Evolutionary conservation across 1,140 invertebrate species (phyloP).

Genomic region (Potamilus streckersoni): DNA sequence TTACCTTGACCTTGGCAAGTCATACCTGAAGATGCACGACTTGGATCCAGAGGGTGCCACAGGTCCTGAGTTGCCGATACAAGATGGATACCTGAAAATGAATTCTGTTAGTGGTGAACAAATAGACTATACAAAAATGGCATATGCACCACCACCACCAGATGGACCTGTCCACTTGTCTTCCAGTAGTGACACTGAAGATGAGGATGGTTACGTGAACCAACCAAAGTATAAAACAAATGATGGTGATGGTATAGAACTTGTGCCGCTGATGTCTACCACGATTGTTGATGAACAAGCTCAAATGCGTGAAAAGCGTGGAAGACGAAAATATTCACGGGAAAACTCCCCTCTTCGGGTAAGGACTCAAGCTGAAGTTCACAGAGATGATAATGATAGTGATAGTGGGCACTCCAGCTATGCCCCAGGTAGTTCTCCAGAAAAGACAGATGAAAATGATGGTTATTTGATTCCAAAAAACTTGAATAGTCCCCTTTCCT

Average conservation of each 20-base stretch:
- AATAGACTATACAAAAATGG: constrained; percentile 51
- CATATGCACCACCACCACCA: constrained; percentile 39
- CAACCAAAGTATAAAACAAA: constrained; percentile 32
- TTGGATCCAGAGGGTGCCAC: constrained; percentile 22
- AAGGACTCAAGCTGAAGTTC: constrained; percentile 50
- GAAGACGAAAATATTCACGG: constrained; percentile 12
- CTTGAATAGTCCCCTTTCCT: constrained; percentile 12
- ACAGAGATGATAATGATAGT: constrained; percentile 48
- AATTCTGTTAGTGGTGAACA: constrained; percentile 33
- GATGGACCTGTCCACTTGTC: constrained; percentile 2
- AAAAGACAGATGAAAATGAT: constrained; percentile 46
- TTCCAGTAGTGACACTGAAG: constrained; percentile 20
- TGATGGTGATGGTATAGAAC: constrained; percentile 36
- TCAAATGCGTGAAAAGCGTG: constrained; percentile 28
- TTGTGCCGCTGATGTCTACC: constrained; percentile 38
- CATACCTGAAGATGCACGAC: constrained; percentile 9
- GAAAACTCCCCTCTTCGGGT: constrained; percentile 31
- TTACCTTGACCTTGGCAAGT: constrained; percentile 53
- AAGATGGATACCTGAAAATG: constrained; percentile 59
- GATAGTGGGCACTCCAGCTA: constrained; percentile 64
- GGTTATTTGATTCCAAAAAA: constrained; percentile 57
- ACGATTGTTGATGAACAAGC: constrained; percentile 17
- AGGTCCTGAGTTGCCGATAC: constrained; percentile 5
- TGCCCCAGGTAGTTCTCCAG: constrained; percentile 50
- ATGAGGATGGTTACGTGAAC: constrained; percentile 37